Evolutionary conservation across 1,140 invertebrate genomes (phyloP).

Genomic region (Drosophila malerkotliana): DNA sequence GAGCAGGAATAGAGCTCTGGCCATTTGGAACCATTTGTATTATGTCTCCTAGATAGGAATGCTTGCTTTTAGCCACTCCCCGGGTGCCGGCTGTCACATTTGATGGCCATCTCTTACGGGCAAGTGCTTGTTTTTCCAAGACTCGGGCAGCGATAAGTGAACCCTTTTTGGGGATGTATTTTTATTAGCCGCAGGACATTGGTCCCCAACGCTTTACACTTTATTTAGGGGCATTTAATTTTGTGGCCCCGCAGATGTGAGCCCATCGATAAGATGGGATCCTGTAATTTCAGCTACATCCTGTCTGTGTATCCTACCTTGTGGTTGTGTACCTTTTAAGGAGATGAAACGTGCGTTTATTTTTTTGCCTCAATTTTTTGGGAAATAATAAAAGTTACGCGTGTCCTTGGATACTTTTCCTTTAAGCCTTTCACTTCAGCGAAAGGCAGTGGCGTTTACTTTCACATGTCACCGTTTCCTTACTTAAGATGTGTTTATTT

Average conservation of each 20-base stretch:
- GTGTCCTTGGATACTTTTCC: conserved; percentile 5
- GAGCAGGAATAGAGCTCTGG: conserved; percentile 3
- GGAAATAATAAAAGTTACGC: conserved; percentile 23
- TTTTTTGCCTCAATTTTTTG: background rate
- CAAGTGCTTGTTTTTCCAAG: conserved; percentile 19
- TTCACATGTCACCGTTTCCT: conserved; percentile 12
- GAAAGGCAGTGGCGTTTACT: conserved; percentile 16
- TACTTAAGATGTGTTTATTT: background rate
- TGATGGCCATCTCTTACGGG: conserved; percentile 35
- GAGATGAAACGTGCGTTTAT: conserved; percentile 14
- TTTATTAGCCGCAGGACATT: conserved; percentile 30
- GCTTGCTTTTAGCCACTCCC: conserved; percentile 13
- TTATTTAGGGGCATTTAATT: conserved; percentile 36
- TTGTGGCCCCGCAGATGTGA: conserved; percentile 21
- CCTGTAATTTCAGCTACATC: background rate
- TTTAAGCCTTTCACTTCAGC: conserved; percentile 32
- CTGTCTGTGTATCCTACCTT: conserved; percentile 12
- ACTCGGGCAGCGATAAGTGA: conserved; percentile 24
- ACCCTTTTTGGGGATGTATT: conserved; percentile 36
- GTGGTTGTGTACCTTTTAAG: conserved; percentile 22
- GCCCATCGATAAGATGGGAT: conserved; percentile 17
- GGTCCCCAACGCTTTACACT: conserved; percentile 4
- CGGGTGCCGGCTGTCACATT: conserved; percentile 21
- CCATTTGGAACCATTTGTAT: conserved; percentile 30
- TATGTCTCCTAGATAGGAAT: conserved; percentile 24